Base-by-base conservation (phyloP, 2,113 vertebrate genomes). In the Trachemys scripta region DNA sequence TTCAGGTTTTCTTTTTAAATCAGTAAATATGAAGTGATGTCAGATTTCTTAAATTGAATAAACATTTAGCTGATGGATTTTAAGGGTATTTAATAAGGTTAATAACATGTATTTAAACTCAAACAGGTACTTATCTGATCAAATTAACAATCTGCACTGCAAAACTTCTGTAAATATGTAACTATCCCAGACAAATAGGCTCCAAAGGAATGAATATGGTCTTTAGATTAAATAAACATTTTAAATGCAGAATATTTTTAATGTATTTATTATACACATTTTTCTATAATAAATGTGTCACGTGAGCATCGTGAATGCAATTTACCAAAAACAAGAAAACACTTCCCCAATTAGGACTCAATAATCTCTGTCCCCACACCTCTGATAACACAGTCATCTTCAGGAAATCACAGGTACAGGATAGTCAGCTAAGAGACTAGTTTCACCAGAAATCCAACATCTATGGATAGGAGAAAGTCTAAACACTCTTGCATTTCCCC, bases 31-130 rank as follows among this genome's bases (percentile, higher is more conserved):
- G 5, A 45, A 13, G 38, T 76, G 22, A 76, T 76, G 93, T 82
- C 78, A 91, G 62, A 57, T 95, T 93, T 94, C 72, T 86, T 50
- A 94, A 92, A 92, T 38, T 72, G 62, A 65, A 65, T 76, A 56
- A 96, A 93, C 82, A 84, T 94, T 89, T 50, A 89, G 62, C 29
- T 88, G 89, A 92, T 87, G 75, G 57, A n/a, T 85, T 59, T 86
- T 95, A 96, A 80, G 57, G 35, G 65, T 78, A 89, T 82, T 95
- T 93, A 53, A 10, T 86, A 19, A 19, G 84, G 42, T 11, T 81
- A 92, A 86, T 95, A 88, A 95, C 76, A 88, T 65, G 62, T 65
- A 65, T 92, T 72, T 25, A 5, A 94, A 90, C 14, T 80, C 54
- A 0, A 25, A 87, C 69, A 93, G 8, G 42, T 42, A 87, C 87